phyloP scores from a whole-genome alignment of 53 echinoderm and acorn worm species.

The Arbacia lixula region DNA sequence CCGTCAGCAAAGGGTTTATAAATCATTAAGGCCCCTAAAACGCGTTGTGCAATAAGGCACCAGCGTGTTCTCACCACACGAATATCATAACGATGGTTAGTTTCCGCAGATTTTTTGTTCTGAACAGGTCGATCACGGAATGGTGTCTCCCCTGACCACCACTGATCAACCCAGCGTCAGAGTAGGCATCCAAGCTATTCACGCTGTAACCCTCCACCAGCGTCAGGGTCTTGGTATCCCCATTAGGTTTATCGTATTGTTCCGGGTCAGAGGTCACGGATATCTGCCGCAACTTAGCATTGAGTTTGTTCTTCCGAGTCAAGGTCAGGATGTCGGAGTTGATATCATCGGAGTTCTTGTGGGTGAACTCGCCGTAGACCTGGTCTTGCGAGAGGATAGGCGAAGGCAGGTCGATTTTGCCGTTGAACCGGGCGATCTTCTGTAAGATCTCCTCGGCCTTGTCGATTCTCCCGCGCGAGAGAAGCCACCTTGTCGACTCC shows the following conservation, averaged over 20 bases:
- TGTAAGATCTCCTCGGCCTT: slow-evolving; percentile 70
- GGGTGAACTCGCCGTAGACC: not conserved
- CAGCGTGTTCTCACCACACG: slow-evolving; percentile 70
- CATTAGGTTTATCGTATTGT: slow-evolving; percentile 33
- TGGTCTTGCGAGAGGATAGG: slow-evolving; percentile 35
- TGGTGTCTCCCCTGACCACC: slow-evolving; percentile 1
- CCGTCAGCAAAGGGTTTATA: too few relatives aligned
- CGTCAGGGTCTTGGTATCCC: slow-evolving; percentile 35
- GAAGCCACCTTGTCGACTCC: slow-evolving; percentile 81
- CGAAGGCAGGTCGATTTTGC: slow-evolving; percentile 28
- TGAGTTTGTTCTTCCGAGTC: slow-evolving; percentile 14
- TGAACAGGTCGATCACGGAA: slow-evolving; percentile 71
- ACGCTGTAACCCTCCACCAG: slow-evolving; percentile 43
- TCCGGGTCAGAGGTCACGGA: slow-evolving; percentile 12
- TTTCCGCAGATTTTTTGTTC: slow-evolving; percentile 64
- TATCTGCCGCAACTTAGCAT: slow-evolving; percentile 33
- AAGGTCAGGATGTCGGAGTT: slow-evolving; percentile 5
- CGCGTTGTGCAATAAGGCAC: too few relatives aligned
- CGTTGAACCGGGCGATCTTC: slow-evolving; percentile 79
- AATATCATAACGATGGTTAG: slow-evolving; percentile 86
- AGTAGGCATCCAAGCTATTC: not conserved
- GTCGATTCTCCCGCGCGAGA: slow-evolving; percentile 66
- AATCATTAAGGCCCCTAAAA: too few relatives aligned
- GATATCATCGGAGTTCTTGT: not conserved
- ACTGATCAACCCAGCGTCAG: not conserved